Evolutionary conservation across 1,140 invertebrate genomes (phyloP).

Genomic region (Oryzaephilus surinamensis): DNA sequence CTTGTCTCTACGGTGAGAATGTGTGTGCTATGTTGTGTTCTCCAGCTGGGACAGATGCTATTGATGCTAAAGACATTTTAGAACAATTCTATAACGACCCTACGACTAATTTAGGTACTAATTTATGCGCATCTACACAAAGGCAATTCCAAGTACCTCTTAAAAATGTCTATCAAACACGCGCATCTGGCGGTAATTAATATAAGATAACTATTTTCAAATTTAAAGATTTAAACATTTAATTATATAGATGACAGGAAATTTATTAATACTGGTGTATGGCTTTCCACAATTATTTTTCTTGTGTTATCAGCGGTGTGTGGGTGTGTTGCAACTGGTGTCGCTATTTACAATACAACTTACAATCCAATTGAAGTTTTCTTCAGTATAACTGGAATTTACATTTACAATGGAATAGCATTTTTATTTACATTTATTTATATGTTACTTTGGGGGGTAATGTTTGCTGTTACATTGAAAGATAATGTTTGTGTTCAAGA

Average conservation of each 20-base stretch:
- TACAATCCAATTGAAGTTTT: slow-evolving; percentile 20
- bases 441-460: slow-evolving; percentile 14
- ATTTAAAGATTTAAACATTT: too few relatives aligned
- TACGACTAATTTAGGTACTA: background rate
- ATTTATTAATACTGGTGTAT: slow-evolving; percentile 26
- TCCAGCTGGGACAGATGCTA: slow-evolving; percentile 5
- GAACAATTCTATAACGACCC: background rate
- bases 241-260: too few relatives aligned
- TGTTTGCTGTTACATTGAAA: slow-evolving; percentile 7
- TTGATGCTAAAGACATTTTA: background rate
- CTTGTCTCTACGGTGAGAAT: slow-evolving; percentile 11
- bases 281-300: slow-evolving; percentile 23
- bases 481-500: slow-evolving; percentile 10
- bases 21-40: slow-evolving; percentile 16
- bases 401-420: slow-evolving; percentile 16
- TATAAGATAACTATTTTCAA: slow-evolving; percentile 1
- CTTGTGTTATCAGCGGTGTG: slow-evolving; percentile 17
- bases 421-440: slow-evolving; percentile 3
- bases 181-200: background rate
- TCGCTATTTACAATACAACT: slow-evolving; percentile 24
- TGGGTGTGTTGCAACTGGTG: slow-evolving; percentile 15
- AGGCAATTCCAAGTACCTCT: background rate
- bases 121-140: background rate
- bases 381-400: slow-evolving; percentile 21
- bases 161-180: background rate